Conservation (phyloP, 2,888 invertebrate species). For the Troides aeacus region DNA sequence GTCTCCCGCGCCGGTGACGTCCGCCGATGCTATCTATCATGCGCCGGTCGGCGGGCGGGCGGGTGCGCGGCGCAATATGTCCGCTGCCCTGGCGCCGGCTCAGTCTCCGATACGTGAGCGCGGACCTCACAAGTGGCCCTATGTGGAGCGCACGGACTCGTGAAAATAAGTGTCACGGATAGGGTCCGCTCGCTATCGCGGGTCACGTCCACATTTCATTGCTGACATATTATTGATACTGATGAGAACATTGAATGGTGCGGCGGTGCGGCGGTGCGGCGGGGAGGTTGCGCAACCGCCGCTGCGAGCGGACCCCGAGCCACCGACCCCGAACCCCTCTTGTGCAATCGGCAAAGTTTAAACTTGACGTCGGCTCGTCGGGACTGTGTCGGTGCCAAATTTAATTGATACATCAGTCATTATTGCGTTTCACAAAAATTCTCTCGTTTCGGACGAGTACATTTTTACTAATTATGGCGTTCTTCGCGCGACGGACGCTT, state of each 20-base stretch:
- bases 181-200: constrained; percentile 66
- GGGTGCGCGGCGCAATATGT: constrained; percentile 43
- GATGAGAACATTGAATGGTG: constrained; percentile 69
- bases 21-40: constrained; percentile 63
- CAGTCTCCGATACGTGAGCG: constrained; percentile 39
- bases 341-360: no score
- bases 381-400: no score
- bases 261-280: constrained; percentile 41
- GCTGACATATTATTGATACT: constrained; percentile 74
- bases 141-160: constrained; percentile 72
- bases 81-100: constrained; percentile 41
- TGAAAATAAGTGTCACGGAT: constrained; percentile 74
- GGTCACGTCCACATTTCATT: constrained; percentile 74
- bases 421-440: no score
- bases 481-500: no score
- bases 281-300: no score
- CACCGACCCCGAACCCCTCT: no score
- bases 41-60: constrained; percentile 53
- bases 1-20: constrained; percentile 58
- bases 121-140: constrained; percentile 70
- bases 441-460: no score
- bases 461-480: no score
- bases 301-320: no score
- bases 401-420: no score
- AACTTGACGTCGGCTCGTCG: no score